phyloP scores from a whole-genome alignment of 2,888 invertebrate genomes.

The Lepidonotus clava region DNA sequence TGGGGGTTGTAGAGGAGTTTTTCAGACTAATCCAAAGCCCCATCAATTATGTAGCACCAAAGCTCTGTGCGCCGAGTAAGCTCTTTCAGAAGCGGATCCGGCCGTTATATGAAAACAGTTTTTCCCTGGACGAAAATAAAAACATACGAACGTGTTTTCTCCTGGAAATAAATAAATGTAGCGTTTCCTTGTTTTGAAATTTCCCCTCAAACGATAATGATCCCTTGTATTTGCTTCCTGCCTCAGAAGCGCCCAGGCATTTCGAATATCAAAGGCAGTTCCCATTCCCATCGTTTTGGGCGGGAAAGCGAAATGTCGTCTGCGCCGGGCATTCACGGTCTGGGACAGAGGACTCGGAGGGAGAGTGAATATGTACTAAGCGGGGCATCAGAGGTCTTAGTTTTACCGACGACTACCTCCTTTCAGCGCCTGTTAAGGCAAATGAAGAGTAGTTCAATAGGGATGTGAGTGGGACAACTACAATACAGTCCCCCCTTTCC shows the following conservation, averaged over 20 bases:
- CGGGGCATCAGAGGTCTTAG: no score
- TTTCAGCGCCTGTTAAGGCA: no score
- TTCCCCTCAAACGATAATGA: conserved; percentile 8
- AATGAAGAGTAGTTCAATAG: no score
- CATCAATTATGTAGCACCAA: conserved; percentile 44
- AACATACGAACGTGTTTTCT: background rate
- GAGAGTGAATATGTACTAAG: background rate
- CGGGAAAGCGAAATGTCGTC: conserved; percentile 6
- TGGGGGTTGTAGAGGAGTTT: background rate
- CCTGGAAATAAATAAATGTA: conserved; percentile 2
- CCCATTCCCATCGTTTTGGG: background rate
- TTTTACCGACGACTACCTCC: background rate
- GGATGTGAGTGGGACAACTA: no score
- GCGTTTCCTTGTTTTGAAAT: background rate
- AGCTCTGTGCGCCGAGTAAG: conserved; percentile 8
- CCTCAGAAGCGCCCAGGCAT: background rate
- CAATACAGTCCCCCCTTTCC: no score
- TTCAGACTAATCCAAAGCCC: conserved; percentile 38
- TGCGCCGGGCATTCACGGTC: background rate
- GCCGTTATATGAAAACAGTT: conserved; percentile 13
- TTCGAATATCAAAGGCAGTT: conserved; percentile 35
- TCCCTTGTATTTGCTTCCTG: conserved; percentile 1
- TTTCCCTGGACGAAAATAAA: background rate
- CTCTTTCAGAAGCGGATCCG: background rate
- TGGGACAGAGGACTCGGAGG: background rate